phyloP scores from a whole-genome alignment of 2,888 invertebrate genomes.

The Corbicula japonica region DNA sequence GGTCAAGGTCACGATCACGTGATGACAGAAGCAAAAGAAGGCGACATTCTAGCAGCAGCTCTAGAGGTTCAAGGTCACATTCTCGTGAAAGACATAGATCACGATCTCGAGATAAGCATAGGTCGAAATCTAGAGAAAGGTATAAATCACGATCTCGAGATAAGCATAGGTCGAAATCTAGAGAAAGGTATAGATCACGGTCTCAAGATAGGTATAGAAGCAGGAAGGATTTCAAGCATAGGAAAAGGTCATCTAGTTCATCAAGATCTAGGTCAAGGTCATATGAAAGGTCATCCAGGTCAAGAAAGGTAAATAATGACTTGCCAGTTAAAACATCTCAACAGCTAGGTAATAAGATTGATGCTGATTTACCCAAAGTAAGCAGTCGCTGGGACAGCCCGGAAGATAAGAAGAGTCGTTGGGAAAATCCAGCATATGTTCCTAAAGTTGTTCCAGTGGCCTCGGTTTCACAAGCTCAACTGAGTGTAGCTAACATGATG shows the following conservation, averaged over 20 bases:
- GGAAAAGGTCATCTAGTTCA: conserved; percentile 10
- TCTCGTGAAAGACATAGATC: conserved; percentile 33
- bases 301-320: conserved; percentile 8
- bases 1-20: conserved; percentile 41
- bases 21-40: conserved; percentile 8
- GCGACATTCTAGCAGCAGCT: neutral
- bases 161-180: conserved; percentile 4
- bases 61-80: neutral
- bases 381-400: conserved; percentile 65
- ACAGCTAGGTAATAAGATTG: neutral
- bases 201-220: conserved; percentile 34
- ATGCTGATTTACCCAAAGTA: conserved; percentile 35
- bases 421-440: conserved; percentile 34
- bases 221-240: conserved; percentile 1
- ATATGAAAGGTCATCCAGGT: neutral
- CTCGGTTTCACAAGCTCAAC: conserved; percentile 29
- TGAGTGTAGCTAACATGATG: conserved; percentile 18
- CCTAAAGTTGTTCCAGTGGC: conserved; percentile 28
- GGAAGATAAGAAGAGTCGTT: conserved; percentile 58
- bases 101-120: conserved; percentile 12
- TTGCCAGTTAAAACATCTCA: neutral
- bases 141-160: conserved; percentile 7
- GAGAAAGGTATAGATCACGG: neutral
- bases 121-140: conserved; percentile 17
- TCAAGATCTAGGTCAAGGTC: conserved; percentile 15